Conservation (phyloP, 2,888 invertebrate genomes). For the Lacanobia wlatinum region DNA sequence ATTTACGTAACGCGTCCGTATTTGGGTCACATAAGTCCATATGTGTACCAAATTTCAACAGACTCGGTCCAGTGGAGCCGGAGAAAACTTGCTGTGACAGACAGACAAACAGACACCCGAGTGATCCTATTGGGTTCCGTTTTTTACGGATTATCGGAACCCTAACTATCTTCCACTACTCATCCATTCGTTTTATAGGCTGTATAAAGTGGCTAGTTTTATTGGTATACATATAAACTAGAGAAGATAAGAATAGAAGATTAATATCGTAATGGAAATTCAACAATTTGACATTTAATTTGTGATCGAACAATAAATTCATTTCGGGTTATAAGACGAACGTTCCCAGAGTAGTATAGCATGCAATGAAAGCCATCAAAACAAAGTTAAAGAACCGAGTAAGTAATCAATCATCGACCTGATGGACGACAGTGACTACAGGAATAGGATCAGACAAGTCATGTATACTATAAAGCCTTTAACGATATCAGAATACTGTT, state of each 20-base stretch:
- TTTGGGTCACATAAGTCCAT: too few species aligned
- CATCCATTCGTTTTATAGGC: too few species aligned
- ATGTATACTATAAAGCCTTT: conserved; percentile 39
- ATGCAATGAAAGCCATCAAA: background rate
- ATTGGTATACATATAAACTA: too few species aligned
- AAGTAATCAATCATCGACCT: conserved; percentile 12
- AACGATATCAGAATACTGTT: conserved; percentile 21
- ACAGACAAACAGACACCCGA: too few species aligned
- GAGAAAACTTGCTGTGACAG: too few species aligned
- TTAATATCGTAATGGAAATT: conserved; percentile 10
- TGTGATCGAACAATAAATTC: background rate
- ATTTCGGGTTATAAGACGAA: conserved; percentile 1
- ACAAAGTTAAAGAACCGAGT: background rate
- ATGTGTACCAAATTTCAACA: too few species aligned
- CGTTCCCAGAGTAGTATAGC: background rate
- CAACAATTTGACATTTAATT: background rate
- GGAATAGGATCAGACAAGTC: conserved; percentile 19
- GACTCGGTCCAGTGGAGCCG: too few species aligned
- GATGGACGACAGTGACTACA: background rate
- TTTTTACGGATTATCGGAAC: too few species aligned
- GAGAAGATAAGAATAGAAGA: background rate
- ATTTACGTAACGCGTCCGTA: too few species aligned
- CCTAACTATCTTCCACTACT: too few species aligned
- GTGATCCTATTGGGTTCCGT: too few species aligned
- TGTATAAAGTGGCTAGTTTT: too few species aligned